Base-by-base conservation (phyloP, 2,797 vertebrate genomes). In the Allobates femoralis region DNA sequence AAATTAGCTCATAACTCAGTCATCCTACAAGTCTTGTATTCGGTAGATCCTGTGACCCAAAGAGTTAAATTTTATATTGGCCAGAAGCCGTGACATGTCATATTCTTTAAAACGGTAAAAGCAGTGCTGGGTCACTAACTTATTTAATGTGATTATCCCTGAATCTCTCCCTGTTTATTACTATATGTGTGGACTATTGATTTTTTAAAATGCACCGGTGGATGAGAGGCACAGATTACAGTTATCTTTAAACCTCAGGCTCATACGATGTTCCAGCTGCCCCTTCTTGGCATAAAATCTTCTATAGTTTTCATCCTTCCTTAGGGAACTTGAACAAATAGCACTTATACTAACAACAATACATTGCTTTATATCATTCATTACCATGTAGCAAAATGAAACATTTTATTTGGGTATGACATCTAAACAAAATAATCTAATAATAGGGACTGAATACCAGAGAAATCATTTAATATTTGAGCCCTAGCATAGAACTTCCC, bases 171-270 rank as follows among this genome's bases (percentile, higher is more conserved):
- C 34, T 79, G 21, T 79, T 55, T 55, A 77, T 55, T 77, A 53
- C 75, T 58, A 56, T 62, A 62, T 60, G 55, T 60, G 56, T 23
- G 12, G 21, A n/a, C 26, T 79, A 79, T 79, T 79, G 77, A 79
- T 79, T 46, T 79, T 62, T 79, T 58, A 41, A n/a, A 28, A n/a
- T 32, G 51, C 37, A 41, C 14, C 41, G 34, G 32, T 62, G 77
- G 12, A 79, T 37, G 23, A 58, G 30, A 18, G 23, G 77, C 30
- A 37, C 55, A 79, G 77, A 79, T 77, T 77, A 67, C 32, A 32
- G 16, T 81, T 64, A 81, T 66, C 79, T 64, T 28, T 16, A 81
- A 66, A 18, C 41, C 79, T 41, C 79, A 81, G 60, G 60, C n/a
- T 81, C 64, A 55, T 55, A 77, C 51, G 28, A 56, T 77, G 26